phyloP scores from a whole-genome alignment of 1,140 invertebrate genomes.

The Apolygus lucorum region DNA sequence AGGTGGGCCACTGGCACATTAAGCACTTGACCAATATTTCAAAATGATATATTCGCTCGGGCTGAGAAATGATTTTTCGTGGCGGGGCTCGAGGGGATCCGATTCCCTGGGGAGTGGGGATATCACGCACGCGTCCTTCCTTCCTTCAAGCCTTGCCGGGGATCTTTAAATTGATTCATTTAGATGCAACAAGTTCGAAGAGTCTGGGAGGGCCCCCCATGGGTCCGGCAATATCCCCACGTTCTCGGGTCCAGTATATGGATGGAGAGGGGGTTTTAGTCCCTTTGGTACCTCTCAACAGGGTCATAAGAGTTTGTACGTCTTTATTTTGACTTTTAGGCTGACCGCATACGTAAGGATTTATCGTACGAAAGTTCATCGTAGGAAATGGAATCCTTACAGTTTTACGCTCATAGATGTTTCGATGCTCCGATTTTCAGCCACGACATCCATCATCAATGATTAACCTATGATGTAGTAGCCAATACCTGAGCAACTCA shows the following conservation, averaged over 20 bases:
- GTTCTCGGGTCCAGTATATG: background rate
- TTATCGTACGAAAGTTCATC: too few species aligned
- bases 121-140: slow-evolving; percentile 7
- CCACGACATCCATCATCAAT: too few species aligned
- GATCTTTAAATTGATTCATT: slow-evolving; percentile 7
- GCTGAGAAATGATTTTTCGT: slow-evolving; percentile 15
- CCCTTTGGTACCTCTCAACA: too few species aligned
- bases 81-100: background rate
- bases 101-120: slow-evolving; percentile 4
- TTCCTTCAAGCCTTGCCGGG: background rate
- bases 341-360: too few species aligned
- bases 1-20: slow-evolving; percentile 14
- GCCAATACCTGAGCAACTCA: too few species aligned
- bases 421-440: too few species aligned
- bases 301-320: too few species aligned
- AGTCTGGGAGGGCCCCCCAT: background rate
- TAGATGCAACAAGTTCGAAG: slow-evolving; percentile 11
- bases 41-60: slow-evolving; percentile 15
- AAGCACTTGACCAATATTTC: slow-evolving; percentile 16
- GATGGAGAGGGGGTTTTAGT: too few species aligned
- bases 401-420: too few species aligned
- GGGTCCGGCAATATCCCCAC: background rate
- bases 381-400: too few species aligned
- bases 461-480: too few species aligned
- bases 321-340: too few species aligned